Conservation (phyloP, 2,888 invertebrate genomes). For the Chymomyza fuscimana region DNA sequence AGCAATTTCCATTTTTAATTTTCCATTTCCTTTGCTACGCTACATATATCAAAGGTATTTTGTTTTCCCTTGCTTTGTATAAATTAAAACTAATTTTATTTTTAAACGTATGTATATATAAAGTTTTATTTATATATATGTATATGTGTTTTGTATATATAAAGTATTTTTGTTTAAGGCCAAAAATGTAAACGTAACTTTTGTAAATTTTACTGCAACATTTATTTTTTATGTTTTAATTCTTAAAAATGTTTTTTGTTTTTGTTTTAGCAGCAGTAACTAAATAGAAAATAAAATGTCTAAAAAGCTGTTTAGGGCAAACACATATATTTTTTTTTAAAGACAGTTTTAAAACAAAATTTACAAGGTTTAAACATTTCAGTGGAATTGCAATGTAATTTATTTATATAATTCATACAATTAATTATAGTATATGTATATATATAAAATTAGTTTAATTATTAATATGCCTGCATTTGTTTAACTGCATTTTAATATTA, state of each 20-base stretch:
- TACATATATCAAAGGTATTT: conserved; percentile 48
- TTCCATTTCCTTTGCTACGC: conserved; percentile 12
- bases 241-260: conserved; percentile 15
- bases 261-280: not conserved
- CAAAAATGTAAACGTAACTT: conserved; percentile 72
- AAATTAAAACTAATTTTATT: conserved; percentile 62
- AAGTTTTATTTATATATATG: conserved; percentile 42
- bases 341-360: not conserved
- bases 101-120: conserved; percentile 40
- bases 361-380: not conserved
- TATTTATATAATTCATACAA: conserved; percentile 48
- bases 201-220: conserved; percentile 15
- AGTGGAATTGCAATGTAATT: conserved; percentile 64
- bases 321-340: not conserved
- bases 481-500: not conserved
- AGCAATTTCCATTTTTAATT: conserved; percentile 29
- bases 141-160: conserved; percentile 25
- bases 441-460: conserved; percentile 48
- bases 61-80: conserved; percentile 60
- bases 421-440: conserved; percentile 38
- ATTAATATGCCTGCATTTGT: conserved; percentile 43
- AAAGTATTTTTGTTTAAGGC: conserved; percentile 70
- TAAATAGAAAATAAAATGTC: not conserved
- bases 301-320: not conserved
- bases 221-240: not conserved